Base-by-base conservation (phyloP, 1,140 invertebrate genomes). In the Neodiprion pinetum region DNA sequence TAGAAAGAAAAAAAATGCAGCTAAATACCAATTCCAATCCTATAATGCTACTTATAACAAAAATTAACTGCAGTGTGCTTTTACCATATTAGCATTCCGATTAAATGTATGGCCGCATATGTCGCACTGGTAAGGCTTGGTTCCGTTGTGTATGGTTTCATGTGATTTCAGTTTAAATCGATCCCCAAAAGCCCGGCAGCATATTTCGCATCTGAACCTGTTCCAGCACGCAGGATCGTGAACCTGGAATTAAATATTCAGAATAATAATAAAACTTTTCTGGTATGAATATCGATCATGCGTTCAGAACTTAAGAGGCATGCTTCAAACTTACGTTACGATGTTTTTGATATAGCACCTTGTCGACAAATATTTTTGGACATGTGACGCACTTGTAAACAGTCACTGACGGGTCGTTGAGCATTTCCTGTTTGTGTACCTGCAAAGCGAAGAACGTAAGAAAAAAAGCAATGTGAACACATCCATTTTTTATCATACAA, bases 21-120 rank as follows among this genome's bases (percentile, higher is more conserved):
- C 0, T 85, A 86, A 53, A 85, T 81, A 40, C 80, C 86, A 23
- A 87, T 72, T 69, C 85, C 85, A 48, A 86, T 86, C 40, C 84
- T 78, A 40, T 40, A 40, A 40, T 40, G 28, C 28, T 3, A 40
- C 28, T 40, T 40, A 40, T 40, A 40, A 40, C 5, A 40, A 40
- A 40, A 40, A 40, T 40, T 40, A 28, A 86, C 86, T 1, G 76
- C 76, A 17, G 86, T 75, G 80, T 87, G 86, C 40, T 87, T 84
- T 50, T 86, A 72, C 40, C 88, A 78, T 23, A 86, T 87, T 74
- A 84, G 86, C 5, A 83, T 84, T 72, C 49, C 83, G 78, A 72
- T 83, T 80, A 69, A 83, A 85, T 1, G 80, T 78, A 71, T 76
- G 70, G 12, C 79, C 80, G 76, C 83, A 85, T 73, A 85, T 48